Base-by-base conservation (phyloP, 2,113 vertebrate species). In the Pipa parva region DNA sequence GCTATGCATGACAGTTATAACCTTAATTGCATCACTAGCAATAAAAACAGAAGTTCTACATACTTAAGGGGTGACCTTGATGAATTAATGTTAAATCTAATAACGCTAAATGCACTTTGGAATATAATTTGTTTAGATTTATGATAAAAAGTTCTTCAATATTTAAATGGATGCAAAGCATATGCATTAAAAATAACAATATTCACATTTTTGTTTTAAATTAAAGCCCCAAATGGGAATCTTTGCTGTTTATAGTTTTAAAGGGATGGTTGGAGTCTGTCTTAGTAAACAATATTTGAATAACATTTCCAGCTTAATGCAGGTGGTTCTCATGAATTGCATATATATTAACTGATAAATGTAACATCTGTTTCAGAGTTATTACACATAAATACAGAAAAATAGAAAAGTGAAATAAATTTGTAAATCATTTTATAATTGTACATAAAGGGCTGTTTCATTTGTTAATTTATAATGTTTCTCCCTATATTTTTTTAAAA, bases 101-200 rank as follows among this genome's bases (percentile, higher is more conserved):
- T 37, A 39, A 59, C 29, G 49, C 58, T 42, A 54, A 54, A 52
- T 51, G 13, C 49, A 31, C 57, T 61, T 42, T 52, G 33, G 61
- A 61, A 70, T 22, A 18, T 61, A 70, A 70, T 70, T 61, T 33
- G 60, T 61, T 60, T 45, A 52, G 66, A 70, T 70, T 60, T 70
- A 70, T 70, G 66, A 70, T 70, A 70, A 70, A 54, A 28, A 70
- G 57, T 70, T 54, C 18, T 28, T 70, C 52, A 70, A 70, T 70
- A 70, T 70, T 70, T 45, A 70, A 70, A 70, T 70, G 48, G 48
- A 70, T 70, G 57, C 66, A 61, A 70, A 70, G 20, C 45, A 36
- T 54, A 70, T 70, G 66, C 66, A 61, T 70, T 70, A 60, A 61
- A 70, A 70, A 70, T 70, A 70, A 49, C 31, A 20, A 59, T 61